Conservation (phyloP, 1,140 invertebrate genomes). For the Trinorchestia longiramus region DNA sequence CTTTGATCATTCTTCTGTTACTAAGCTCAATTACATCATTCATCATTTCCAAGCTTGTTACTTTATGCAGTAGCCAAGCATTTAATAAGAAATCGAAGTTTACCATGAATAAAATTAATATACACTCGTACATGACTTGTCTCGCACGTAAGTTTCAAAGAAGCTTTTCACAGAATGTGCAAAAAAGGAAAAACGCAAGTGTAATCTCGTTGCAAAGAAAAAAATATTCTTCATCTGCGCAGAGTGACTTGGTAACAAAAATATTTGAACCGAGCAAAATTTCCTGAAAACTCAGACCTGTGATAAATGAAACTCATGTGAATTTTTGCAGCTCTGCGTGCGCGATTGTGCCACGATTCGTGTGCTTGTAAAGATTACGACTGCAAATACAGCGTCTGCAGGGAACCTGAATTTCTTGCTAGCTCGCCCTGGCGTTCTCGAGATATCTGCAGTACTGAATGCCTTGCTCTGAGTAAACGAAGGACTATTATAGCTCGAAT, state of each 20-base stretch:
- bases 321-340: background rate
- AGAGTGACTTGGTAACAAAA: background rate
- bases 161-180: background rate
- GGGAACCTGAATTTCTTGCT: background rate
- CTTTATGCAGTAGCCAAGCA: background rate
- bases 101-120: background rate
- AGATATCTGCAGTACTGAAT: background rate
- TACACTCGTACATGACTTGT: background rate
- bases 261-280: background rate
- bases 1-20: background rate
- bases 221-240: background rate
- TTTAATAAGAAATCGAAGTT: background rate
- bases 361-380: background rate
- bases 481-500: background rate
- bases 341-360: background rate
- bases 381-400: background rate
- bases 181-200: background rate
- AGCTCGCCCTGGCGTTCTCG: background rate
- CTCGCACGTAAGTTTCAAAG: background rate
- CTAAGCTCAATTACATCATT: background rate
- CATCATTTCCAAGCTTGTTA: background rate
- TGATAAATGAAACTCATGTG: background rate
- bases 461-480: background rate
- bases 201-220: background rate
- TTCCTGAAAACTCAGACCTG: background rate